Conservation (phyloP, 1,140 invertebrate species). For the Drosophila guanche region DNA sequence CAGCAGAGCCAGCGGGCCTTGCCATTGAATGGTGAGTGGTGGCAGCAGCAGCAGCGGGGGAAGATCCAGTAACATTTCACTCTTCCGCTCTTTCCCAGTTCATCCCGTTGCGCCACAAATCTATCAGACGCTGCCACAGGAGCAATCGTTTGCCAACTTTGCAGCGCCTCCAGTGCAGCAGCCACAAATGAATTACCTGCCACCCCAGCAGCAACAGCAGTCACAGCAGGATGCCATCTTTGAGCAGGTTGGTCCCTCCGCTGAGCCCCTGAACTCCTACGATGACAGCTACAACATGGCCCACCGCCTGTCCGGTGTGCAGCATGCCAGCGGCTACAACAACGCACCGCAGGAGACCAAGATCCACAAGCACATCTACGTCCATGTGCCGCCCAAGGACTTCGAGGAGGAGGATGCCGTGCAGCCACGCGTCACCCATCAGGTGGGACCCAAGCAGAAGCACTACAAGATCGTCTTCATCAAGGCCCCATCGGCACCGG, state of each 20-base stretch:
- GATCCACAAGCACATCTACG: constrained; percentile 91
- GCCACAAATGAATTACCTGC: constrained; percentile 61
- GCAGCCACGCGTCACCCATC: constrained; percentile 85
- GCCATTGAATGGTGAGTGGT: constrained; percentile 69
- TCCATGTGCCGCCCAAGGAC: constrained; percentile 91
- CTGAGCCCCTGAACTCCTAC: constrained; percentile 54
- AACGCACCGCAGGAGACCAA: constrained; percentile 70
- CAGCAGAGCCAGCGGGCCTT: constrained; percentile 80
- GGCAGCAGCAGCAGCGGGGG: too few relatives aligned
- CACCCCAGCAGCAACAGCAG: constrained; percentile 49
- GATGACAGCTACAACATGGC: constrained; percentile 80
- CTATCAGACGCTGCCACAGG: constrained; percentile 71
- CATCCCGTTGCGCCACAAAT: constrained; percentile 63
- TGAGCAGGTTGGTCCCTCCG: constrained; percentile 51
- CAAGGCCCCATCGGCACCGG: constrained; percentile 90
- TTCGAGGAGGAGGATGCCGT: constrained; percentile 85
- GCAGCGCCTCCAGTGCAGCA: constrained; percentile 34
- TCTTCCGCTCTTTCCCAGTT: constrained; percentile 11
- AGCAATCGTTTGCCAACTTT: constrained; percentile 73
- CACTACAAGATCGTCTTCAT: constrained; percentile 95
- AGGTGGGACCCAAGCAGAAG: constrained; percentile 88
- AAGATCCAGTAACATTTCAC: too few relatives aligned
- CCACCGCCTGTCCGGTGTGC: constrained; percentile 61
- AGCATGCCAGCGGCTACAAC: constrained; percentile 73
- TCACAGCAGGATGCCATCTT: constrained; percentile 40